Conservation (phyloP, 2,888 invertebrate species). For the Erebia epiphron region DNA sequence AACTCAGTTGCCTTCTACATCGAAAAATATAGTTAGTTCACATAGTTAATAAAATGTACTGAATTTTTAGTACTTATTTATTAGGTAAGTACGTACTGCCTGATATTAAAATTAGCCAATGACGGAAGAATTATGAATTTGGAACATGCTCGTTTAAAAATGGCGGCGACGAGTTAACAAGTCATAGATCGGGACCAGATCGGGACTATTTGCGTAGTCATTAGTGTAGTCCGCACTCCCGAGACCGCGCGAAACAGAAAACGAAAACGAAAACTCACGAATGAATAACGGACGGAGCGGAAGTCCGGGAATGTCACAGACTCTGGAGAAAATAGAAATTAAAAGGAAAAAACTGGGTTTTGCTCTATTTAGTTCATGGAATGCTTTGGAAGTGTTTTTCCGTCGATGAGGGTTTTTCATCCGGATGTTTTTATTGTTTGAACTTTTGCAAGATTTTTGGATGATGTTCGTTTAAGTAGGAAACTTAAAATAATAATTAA, state of each 20-base stretch:
- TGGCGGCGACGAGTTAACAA: conserved; percentile 24
- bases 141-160: conserved; percentile 34
- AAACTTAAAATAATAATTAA: background rate
- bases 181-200: conserved; percentile 35
- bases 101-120: conserved; percentile 13
- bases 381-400: background rate
- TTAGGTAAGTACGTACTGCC: too few relatives aligned
- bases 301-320: conserved; percentile 30
- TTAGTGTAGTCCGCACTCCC: conserved; percentile 46
- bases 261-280: conserved; percentile 36
- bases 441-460: background rate
- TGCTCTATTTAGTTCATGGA: background rate
- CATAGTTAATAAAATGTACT: too few relatives aligned
- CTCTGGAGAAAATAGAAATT: conserved; percentile 19
- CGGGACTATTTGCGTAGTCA: conserved; percentile 59
- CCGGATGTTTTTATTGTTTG: background rate
- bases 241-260: conserved; percentile 47
- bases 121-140: conserved; percentile 28
- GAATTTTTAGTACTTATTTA: too few relatives aligned
- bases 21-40: too few relatives aligned
- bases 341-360: background rate
- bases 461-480: background rate
- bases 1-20: too few relatives aligned
- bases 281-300: conserved; percentile 32
- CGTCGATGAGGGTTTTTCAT: background rate